Percentiles rank a stretch among this genome's conserved stretches.
Evolutionary conservation across 2,797 vertebrate genomes (phyloP).

Genomic region (Phoxinus dragarum): DNA sequence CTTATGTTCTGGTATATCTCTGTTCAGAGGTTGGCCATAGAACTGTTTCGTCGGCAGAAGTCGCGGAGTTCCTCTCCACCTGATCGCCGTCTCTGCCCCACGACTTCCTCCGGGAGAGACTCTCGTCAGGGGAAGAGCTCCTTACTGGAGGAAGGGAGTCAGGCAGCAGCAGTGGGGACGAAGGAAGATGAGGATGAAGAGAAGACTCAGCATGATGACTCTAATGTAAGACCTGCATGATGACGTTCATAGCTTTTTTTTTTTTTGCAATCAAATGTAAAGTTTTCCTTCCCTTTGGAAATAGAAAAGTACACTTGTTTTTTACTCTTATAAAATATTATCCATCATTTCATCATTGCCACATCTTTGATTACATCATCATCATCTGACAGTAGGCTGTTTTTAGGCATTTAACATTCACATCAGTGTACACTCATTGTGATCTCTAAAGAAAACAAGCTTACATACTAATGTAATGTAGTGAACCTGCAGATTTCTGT

Average conservation of each 20-base stretch:
- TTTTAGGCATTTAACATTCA: background rate
- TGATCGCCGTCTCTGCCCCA: constrained; percentile 85
- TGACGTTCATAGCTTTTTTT: background rate
- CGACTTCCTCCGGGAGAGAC: constrained; percentile 82
- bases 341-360: background rate
- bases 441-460: constrained; percentile 19
- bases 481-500: background rate
- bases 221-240: constrained; percentile 82
- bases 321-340: background rate
- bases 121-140: constrained; percentile 80
- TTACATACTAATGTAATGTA: background rate
- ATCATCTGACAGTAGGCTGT: background rate
- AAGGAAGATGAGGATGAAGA: constrained; percentile 85
- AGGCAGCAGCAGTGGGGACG: constrained; percentile 70
- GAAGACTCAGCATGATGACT: constrained; percentile 91
- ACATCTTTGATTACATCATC: background rate
- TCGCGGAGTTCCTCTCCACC: constrained; percentile 91
- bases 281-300: background rate
- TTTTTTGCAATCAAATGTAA: background rate
- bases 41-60: constrained; percentile 92
- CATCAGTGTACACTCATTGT: background rate
- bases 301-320: background rate
- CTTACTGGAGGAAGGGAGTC: constrained; percentile 78
- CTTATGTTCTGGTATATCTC: constrained; percentile 2
- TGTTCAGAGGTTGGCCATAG: constrained; percentile 92